Conservation (phyloP, 2,113 vertebrate genomes). For the Nibea albiflora region DNA sequence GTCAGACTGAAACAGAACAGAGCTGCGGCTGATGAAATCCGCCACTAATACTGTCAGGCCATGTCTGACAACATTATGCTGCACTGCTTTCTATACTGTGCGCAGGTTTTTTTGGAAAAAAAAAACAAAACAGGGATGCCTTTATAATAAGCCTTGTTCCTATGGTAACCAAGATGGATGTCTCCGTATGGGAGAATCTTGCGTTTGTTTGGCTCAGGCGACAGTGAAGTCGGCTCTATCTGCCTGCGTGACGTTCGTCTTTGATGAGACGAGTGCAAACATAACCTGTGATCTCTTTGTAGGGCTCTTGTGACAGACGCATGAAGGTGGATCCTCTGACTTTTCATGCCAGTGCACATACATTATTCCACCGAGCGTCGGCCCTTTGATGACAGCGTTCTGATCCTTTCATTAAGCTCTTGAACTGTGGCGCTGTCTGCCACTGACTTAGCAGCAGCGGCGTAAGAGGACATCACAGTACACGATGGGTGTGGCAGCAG, state of each 20-base stretch:
- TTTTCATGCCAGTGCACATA: slow-evolving; percentile 32
- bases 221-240: slow-evolving; percentile 49
- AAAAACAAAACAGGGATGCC: slow-evolving; percentile 52
- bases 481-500: slow-evolving; percentile 55
- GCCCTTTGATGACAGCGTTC: slow-evolving; percentile 57
- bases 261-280: slow-evolving; percentile 32
- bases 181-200: slow-evolving; percentile 52
- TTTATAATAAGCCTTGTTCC: slow-evolving; percentile 76
- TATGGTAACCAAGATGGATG: slow-evolving; percentile 79
- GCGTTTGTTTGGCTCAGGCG: slow-evolving; percentile 58
- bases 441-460: slow-evolving; percentile 25
- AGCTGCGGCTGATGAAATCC: slow-evolving; percentile 29
- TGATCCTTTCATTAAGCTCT: slow-evolving; percentile 65
- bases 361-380: slow-evolving; percentile 38
- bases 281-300: slow-evolving; percentile 47
- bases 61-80: slow-evolving; percentile 44
- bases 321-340: slow-evolving; percentile 45
- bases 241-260: slow-evolving; percentile 28
- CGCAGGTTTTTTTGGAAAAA: slow-evolving; percentile 44
- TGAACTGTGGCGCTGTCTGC: slow-evolving; percentile 40
- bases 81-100: slow-evolving; percentile 62
- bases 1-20: slow-evolving; percentile 23
- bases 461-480: slow-evolving; percentile 46
- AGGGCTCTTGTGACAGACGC: slow-evolving; percentile 41
- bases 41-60: slow-evolving; percentile 36